These are phyloP conservation scores for Pseudomyrmex dendroicus DNA, from an alignment of 1,140 invertebrate genomes.

Conservation along the genomic window DNA sequence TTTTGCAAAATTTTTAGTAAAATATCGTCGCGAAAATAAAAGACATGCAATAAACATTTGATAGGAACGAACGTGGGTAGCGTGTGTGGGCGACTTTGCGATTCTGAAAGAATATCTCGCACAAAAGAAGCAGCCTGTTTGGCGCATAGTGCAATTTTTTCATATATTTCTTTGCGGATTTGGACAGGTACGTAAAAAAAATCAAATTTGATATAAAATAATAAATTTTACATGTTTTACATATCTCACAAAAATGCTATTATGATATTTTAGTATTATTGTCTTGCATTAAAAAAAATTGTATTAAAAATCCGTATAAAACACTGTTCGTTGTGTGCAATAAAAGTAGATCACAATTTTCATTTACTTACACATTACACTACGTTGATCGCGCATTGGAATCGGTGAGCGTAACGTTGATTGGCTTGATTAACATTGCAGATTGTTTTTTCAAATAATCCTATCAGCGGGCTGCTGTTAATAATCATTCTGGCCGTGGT, in stretches of 20 bases:
- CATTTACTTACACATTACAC: neutral
- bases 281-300: too few species aligned
- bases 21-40: neutral
- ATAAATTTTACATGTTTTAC: neutral
- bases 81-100: conserved; percentile 81
- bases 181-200: conserved; percentile 79
- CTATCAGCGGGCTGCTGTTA: conserved; percentile 83
- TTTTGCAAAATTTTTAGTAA: too few species aligned
- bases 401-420: conserved; percentile 10
- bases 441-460: conserved; percentile 84
- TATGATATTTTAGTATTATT: too few species aligned
- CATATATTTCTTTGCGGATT: conserved; percentile 82
- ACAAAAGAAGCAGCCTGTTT: conserved; percentile 71
- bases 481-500: conserved; percentile 77
- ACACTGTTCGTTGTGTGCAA: neutral
- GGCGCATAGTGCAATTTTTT: conserved; percentile 76
- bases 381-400: neutral
- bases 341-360: neutral
- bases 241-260: neutral
- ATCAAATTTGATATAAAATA: neutral
- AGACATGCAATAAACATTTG: neutral
- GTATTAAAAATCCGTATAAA: neutral
- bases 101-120: conserved; percentile 76
- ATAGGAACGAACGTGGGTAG: conserved; percentile 70
- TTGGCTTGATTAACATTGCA: conserved; percentile 67